phyloP scores from a whole-genome alignment of 2,888 invertebrate genomes.

The Hypercompe scribonia region DNA sequence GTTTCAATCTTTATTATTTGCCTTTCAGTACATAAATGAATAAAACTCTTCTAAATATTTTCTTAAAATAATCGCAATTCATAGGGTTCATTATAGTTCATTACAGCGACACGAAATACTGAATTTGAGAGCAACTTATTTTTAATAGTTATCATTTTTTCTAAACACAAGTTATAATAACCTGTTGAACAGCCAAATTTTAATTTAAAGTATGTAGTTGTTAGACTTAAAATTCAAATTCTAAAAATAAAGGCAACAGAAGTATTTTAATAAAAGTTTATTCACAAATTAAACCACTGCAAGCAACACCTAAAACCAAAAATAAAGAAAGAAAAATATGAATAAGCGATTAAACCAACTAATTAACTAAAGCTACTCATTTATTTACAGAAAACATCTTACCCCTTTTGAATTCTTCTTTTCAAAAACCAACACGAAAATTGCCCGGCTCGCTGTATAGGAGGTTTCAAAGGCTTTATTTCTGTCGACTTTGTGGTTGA shows the following conservation, averaged over 20 bases:
- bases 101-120: too few species aligned
- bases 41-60: not conserved
- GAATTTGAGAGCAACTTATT: not conserved
- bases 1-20: constrained; percentile 12
- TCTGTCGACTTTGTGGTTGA: constrained; percentile 38
- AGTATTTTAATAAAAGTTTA: not conserved
- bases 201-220: not conserved
- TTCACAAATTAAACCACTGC: not conserved
- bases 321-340: constrained; percentile 5
- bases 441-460: constrained; percentile 21
- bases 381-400: constrained; percentile 22
- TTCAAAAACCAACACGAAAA: constrained; percentile 31
- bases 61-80: not conserved
- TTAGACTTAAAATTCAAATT: not conserved
- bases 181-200: not conserved
- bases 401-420: constrained; percentile 26
- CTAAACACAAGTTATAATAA: not conserved
- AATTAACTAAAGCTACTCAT: constrained; percentile 16
- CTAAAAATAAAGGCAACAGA: not conserved
- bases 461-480: constrained; percentile 41
- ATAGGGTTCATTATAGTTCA: not conserved
- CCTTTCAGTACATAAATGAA: not conserved
- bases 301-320: not conserved
- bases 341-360: constrained; percentile 7
- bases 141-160: not conserved